These are phyloP conservation scores for Tetranychus piercei DNA, from an alignment of 2,888 invertebrate species.

Conservation along the genomic window DNA sequence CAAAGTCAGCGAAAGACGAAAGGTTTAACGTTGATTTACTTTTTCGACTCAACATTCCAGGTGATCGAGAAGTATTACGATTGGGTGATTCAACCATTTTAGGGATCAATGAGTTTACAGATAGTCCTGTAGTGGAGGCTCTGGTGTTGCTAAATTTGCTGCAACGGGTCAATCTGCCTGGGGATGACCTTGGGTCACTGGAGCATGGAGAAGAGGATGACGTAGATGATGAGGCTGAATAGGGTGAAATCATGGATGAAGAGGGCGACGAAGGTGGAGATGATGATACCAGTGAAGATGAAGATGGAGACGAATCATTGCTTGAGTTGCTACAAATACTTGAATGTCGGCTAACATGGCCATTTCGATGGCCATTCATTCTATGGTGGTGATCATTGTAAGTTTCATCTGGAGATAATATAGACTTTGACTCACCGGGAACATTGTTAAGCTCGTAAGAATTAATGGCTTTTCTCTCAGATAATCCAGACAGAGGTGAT, in stretches of 20 bases:
- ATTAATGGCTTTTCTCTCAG: background rate
- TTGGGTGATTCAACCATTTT: background rate
- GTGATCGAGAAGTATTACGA: background rate
- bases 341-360: background rate
- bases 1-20: background rate
- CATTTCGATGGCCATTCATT: background rate
- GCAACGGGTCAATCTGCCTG: background rate
- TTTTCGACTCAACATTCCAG: slow-evolving; percentile 10
- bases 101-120: background rate
- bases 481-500: background rate
- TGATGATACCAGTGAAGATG: background rate
- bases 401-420: background rate
- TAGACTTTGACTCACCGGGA: background rate
- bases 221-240: background rate
- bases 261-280: background rate
- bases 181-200: background rate
- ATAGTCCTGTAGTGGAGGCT: background rate
- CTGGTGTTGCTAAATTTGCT: background rate
- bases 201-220: background rate
- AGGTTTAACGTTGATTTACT: slow-evolving; percentile 16
- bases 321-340: background rate
- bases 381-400: background rate
- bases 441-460: background rate
- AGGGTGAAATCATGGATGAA: background rate
- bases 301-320: background rate